A percentile compares a stretch with the other conserved stretches of the same genome.
Conservation (phyloP, 2,888 invertebrate genomes). For the Pseudococcus jackbeardsleyi region DNA sequence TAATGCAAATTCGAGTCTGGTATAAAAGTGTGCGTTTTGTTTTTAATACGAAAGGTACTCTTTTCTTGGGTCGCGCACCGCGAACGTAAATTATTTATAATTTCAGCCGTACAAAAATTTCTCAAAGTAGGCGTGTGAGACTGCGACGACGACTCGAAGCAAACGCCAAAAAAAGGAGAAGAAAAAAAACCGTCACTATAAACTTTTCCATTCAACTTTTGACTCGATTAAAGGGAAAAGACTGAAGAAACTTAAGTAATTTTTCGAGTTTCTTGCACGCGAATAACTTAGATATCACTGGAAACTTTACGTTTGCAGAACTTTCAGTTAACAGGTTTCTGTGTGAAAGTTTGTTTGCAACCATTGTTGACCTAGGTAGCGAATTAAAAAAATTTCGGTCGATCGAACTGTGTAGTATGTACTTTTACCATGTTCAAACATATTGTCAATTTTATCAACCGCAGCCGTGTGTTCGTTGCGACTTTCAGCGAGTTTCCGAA, state of each 20-base stretch:
- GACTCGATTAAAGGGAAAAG: constrained; percentile 46
- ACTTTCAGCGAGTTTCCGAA: not conserved
- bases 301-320: constrained; percentile 53
- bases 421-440: not conserved
- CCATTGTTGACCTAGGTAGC: constrained; percentile 62
- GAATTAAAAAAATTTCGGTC: constrained; percentile 52
- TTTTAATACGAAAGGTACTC: constrained; percentile 6
- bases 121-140: constrained; percentile 43
- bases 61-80: not conserved
- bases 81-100: constrained; percentile 52
- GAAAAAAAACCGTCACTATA: constrained; percentile 42
- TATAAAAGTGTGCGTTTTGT: constrained; percentile 30
- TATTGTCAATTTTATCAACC: constrained; percentile 4
- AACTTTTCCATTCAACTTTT: constrained; percentile 47
- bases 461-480: not conserved
- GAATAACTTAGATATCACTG: constrained; percentile 52
- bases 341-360: constrained; percentile 38
- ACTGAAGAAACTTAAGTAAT: constrained; percentile 53
- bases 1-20: constrained; percentile 56
- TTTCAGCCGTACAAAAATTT: constrained; percentile 12
- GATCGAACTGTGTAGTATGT: not conserved
- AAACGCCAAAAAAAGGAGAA: too few species aligned
- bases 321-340: constrained; percentile 61
- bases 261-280: constrained; percentile 57
- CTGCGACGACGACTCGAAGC: not conserved